Evolutionary conservation across 2,888 invertebrate species (phyloP).

Genomic region (Dynastes grantii): DNA sequence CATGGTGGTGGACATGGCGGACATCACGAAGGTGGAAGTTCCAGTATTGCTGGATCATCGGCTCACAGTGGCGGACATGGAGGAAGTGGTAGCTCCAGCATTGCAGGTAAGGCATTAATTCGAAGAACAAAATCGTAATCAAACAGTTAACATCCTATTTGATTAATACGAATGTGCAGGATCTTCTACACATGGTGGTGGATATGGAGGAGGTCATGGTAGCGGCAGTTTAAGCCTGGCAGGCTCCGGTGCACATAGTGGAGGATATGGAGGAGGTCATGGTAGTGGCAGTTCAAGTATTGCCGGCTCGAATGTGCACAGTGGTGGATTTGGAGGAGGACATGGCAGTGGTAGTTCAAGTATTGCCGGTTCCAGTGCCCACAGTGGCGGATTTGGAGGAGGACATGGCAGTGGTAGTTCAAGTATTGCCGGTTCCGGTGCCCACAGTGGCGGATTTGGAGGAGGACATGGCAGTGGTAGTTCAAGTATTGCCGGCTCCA

Average conservation of each 20-base stretch:
- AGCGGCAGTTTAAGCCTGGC: background rate
- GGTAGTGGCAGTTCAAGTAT: background rate
- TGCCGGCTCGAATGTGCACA: background rate
- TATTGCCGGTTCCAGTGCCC: background rate
- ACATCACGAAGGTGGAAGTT: background rate
- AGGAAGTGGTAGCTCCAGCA: background rate
- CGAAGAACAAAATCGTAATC: too few relatives aligned
- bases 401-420: conserved; percentile 13
- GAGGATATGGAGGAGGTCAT: background rate
- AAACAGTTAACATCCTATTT: too few relatives aligned
- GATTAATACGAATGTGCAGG: background rate
- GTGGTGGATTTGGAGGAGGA: background rate
- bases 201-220: background rate
- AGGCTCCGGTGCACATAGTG: background rate
- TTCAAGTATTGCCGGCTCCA: too few relatives aligned
- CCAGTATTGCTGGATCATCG: background rate
- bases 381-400: background rate
- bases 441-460: too few relatives aligned
- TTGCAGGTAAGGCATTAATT: background rate
- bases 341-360: conserved; percentile 14
- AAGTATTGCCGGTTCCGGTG: background rate
- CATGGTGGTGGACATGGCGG: background rate
- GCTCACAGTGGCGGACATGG: background rate
- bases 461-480: too few relatives aligned
- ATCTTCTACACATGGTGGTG: background rate